Conservation (phyloP, 1,140 invertebrate genomes). For the Streblospio benedicti region DNA sequence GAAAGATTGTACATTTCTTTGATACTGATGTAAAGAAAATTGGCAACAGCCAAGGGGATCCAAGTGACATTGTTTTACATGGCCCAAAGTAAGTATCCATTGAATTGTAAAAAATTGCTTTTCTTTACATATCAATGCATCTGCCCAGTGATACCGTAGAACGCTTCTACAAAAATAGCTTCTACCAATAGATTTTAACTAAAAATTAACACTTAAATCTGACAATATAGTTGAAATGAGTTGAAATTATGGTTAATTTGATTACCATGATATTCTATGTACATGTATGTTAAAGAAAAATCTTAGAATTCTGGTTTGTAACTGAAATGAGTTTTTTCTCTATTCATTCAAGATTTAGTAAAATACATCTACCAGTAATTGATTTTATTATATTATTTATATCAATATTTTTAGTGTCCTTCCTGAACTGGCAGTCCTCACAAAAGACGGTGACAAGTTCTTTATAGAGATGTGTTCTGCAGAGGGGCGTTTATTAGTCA, state of each 20-base stretch:
- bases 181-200: too few relatives aligned
- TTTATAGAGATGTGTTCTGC: conserved; percentile 47
- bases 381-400: conserved; percentile 3
- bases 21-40: conserved; percentile 47
- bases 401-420: not conserved
- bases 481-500: conserved; percentile 52
- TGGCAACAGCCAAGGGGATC: conserved; percentile 48
- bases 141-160: too few relatives aligned
- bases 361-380: not conserved
- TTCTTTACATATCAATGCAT: not conserved
- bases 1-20: conserved; percentile 29
- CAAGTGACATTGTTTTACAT: conserved; percentile 48
- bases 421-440: not conserved
- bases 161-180: too few relatives aligned
- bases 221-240: too few relatives aligned
- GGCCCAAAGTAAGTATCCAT: conserved; percentile 53
- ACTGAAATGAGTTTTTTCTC: too few relatives aligned
- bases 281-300: too few relatives aligned
- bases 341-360: too few relatives aligned
- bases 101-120: not conserved
- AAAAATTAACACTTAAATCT: too few relatives aligned
- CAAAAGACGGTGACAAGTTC: conserved; percentile 36
- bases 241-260: too few relatives aligned
- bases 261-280: too few relatives aligned
- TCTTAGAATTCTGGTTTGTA: too few relatives aligned